phyloP scores from a whole-genome alignment of 2,888 invertebrate species.

The Morpho deidamia region DNA sequence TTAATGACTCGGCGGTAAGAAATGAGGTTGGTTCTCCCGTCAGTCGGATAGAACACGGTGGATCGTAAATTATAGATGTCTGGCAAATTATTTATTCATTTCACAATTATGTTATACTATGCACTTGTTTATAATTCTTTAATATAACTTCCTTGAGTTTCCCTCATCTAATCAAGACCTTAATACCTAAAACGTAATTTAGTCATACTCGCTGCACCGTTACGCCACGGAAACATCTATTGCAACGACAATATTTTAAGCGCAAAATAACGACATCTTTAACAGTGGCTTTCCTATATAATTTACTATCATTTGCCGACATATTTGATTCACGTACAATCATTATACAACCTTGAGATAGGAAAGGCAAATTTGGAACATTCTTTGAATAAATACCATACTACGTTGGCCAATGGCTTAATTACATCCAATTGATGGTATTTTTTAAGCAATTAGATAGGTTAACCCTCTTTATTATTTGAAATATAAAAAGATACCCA shows the following conservation, averaged over 20 bases:
- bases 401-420: conserved; percentile 15
- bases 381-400: conserved; percentile 20
- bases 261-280: conserved; percentile 11
- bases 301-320: conserved; percentile 18
- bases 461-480: background rate
- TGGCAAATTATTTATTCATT: too few species aligned
- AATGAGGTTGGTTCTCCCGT: too few species aligned
- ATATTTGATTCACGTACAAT: conserved; percentile 22
- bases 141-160: too few species aligned
- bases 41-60: too few species aligned
- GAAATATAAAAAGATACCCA: background rate
- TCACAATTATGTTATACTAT: too few species aligned
- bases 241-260: conserved; percentile 6
- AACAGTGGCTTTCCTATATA: conserved; percentile 17
- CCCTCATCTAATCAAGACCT: too few species aligned
- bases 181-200: background rate
- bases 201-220: background rate
- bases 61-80: too few species aligned
- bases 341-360: conserved; percentile 26
- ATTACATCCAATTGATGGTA: conserved; percentile 7
- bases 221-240: background rate
- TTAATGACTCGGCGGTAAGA: too few species aligned
- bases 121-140: too few species aligned
- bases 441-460: conserved; percentile 1
- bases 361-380: conserved; percentile 25